phyloP scores from a whole-genome alignment of 2,888 invertebrate genomes.

The Listrodromus nycthemerus region DNA sequence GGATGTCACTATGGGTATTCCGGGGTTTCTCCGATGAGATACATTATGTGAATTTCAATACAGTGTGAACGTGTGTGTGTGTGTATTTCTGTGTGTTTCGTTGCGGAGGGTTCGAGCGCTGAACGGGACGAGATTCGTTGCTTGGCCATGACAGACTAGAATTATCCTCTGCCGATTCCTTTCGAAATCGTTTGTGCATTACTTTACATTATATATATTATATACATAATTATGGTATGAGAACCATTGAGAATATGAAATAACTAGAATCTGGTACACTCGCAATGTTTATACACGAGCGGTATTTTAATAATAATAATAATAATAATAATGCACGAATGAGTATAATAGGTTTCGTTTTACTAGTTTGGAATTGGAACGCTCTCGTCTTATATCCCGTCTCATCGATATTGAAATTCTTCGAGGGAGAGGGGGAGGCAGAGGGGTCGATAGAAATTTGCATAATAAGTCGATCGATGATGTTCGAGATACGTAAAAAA shows the following conservation, averaged over 20 bases:
- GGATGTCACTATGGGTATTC: conserved; percentile 25
- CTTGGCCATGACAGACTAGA: conserved; percentile 42
- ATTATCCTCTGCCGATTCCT: conserved; percentile 21
- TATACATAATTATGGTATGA: conserved; percentile 37
- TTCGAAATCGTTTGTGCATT: conserved; percentile 20
- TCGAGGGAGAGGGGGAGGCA: background rate
- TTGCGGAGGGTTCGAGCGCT: conserved; percentile 13
- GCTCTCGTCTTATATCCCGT: background rate
- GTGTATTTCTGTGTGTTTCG: background rate
- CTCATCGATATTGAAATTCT: background rate
- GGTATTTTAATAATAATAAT: background rate
- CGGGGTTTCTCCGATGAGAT: conserved; percentile 30
- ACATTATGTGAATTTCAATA: conserved; percentile 33
- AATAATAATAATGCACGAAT: conserved; percentile 14
- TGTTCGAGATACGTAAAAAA: background rate
- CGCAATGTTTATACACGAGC: background rate
- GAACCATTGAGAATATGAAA: conserved; percentile 9
- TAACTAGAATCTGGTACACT: conserved; percentile 32
- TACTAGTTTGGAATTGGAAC: conserved; percentile 11
- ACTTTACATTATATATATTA: background rate
- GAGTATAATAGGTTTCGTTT: conserved; percentile 2
- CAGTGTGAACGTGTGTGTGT: background rate
- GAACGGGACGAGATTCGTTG: conserved; percentile 33
- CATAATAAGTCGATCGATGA: conserved; percentile 21
- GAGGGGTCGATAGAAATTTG: background rate